A percentile compares a stretch with the other conserved stretches of the same genome.
Evolutionary conservation across 2,888 invertebrate genomes (phyloP).

Genomic region (Plagiodera versicolora): DNA sequence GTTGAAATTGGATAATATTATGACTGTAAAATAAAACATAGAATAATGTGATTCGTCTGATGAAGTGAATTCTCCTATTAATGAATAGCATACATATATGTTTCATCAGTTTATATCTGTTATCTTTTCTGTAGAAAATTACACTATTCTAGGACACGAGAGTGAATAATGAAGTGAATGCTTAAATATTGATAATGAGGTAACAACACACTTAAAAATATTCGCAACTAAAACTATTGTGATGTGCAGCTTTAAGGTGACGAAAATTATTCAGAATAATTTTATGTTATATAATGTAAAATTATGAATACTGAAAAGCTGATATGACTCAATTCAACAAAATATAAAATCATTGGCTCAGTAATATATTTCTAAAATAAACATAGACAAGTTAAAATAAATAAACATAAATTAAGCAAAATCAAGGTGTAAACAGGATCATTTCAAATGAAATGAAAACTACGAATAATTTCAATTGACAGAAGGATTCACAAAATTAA

Average conservation of each 20-base stretch:
- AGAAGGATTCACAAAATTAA: neutral
- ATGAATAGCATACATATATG: too few species aligned
- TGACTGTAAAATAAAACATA: too few species aligned
- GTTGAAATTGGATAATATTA: too few species aligned
- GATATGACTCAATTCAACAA: neutral
- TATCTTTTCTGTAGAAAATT: conserved; percentile 11
- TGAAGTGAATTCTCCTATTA: too few species aligned
- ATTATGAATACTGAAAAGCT: neutral
- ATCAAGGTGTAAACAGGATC: too few species aligned
- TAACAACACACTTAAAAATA: conserved; percentile 20
- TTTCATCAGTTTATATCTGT: too few species aligned
- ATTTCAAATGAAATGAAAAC: neutral
- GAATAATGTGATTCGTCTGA: too few species aligned
- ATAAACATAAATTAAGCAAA: neutral
- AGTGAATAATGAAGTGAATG: conserved; percentile 22
- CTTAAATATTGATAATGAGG: conserved; percentile 19
- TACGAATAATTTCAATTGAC: neutral
- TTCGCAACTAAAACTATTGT: conserved; percentile 18
- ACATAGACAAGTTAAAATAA: neutral
- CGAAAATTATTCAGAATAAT: neutral
- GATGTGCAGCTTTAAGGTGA: conserved; percentile 14
- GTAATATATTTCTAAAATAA: neutral
- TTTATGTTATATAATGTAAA: too few species aligned
- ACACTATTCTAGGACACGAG: conserved; percentile 18
- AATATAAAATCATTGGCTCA: neutral